Evolutionary conservation across 23 tunicate genomes (phyloP), one percentile per base, ranked within the genome.

Genomic region (Clavelina lepadiformis): DNA sequence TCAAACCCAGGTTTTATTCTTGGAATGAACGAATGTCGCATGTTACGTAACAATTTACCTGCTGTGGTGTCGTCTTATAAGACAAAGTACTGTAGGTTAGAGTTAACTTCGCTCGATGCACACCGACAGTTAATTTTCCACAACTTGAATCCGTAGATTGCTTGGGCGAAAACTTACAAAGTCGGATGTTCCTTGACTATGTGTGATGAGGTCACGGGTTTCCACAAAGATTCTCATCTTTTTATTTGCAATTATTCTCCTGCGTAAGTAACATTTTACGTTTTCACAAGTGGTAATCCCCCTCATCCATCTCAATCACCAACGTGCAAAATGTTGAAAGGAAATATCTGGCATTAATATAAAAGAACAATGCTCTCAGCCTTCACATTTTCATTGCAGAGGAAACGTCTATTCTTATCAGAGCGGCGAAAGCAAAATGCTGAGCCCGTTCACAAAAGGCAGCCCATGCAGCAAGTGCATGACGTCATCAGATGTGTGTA

Each of bases 181-280:
- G 71, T 81, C 22, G 88, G 88, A 32, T 81, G 88, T 33, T 59
- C 80, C 0, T 32, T 81, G 21, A 73, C 80, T 5, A 64, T 63
- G 67, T 81, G 88, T 55, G 71, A 73, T 46, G 26, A 61, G 65
- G 69, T 81, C 24, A 66, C 60, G 4, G 88, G 31, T 21, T 59
- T 81, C 34, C 5, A 38, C 25, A 32, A 38, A 44, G 56, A 73
- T 30, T 51, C 76, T 28, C 65, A 53, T 18, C 67, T 81, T 0
- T 81, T 81, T 41, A 73, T 81, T 32, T 81, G 88, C 80, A 73
- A 81, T 30, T 81, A 81, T 53, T 59, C 88, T 3, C 80, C 88
- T 33, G 78, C 79, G 88, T 81, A 28, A 78, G 84, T 78, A 11
- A 8, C 15, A 8, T 41, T 15, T 41, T 41, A 41, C 49, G 49